These are phyloP conservation scores for Eucidaris tribuloides DNA, from an alignment of 35 echinoderm and acorn worm species.

Conservation along the genomic window DNA sequence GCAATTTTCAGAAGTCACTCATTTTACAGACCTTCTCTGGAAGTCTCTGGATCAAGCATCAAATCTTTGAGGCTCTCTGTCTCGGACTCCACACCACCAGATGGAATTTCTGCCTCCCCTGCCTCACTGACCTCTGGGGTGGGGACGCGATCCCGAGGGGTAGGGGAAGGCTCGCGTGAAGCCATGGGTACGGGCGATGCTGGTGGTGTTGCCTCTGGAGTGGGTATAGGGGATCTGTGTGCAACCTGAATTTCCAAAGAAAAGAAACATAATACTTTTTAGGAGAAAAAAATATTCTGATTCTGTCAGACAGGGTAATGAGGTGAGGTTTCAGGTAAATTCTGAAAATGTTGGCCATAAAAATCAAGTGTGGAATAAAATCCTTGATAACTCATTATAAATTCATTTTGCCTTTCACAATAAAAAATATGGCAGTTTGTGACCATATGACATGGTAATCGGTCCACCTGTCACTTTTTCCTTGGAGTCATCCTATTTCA, in stretches of 20 bases:
- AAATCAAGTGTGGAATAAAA: too few relatives aligned
- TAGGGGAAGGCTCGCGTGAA: slow-evolving; percentile 8
- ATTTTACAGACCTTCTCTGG: slow-evolving; percentile 35
- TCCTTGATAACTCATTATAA: too few relatives aligned
- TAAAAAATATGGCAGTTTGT: too few relatives aligned
- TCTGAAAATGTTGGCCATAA: too few relatives aligned
- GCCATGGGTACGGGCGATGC: neutral
- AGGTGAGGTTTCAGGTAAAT: neutral
- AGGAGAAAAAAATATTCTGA: neutral
- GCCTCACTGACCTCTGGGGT: slow-evolving; percentile 47
- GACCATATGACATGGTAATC: too few relatives aligned
- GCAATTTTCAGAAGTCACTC: too few relatives aligned
- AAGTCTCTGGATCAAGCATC: neutral
- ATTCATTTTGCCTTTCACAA: too few relatives aligned
- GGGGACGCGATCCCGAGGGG: slow-evolving; percentile 18
- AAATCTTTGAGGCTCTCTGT: slow-evolving; percentile 44
- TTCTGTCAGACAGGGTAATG: neutral
- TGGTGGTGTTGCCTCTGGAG: slow-evolving; percentile 64
- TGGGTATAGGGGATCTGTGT: slow-evolving; percentile 22
- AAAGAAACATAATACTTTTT: neutral
- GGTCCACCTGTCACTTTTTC: too few relatives aligned
- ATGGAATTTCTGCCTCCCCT: neutral
- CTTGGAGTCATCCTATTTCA: too few relatives aligned
- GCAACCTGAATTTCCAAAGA: neutral
- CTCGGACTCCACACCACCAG: slow-evolving; percentile 19